Base-by-base conservation (phyloP, 2,797 vertebrate genomes). In the Phoeniculus purpureus region DNA sequence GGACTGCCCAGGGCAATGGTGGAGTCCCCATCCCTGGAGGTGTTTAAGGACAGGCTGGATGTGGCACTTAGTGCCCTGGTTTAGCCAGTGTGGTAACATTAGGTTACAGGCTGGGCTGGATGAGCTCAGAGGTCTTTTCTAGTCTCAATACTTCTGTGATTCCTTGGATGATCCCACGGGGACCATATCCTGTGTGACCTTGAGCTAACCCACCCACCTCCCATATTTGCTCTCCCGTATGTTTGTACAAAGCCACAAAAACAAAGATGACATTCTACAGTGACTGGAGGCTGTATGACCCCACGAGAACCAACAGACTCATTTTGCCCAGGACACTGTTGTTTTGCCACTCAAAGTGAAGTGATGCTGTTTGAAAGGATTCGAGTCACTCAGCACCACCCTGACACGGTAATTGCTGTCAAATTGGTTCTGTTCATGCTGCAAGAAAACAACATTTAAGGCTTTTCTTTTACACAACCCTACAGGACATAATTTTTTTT, bases 341-440 rank as follows among this genome's bases (percentile, higher is more conserved):
- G 71, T 75, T 92, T 61, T 85, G 32, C 72, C 68, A 34, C 50
- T 81, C 3, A 2, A 5, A 81, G 31, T 6, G 48, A 90, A 80
- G 37, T 4, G 81, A 91, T 77, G 76, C 43, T 72, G 21, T 59
- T 66, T 62, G 64, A 58, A 89, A 89, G 72, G 64, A 76, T 27
- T n/a, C 9, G 23, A 74, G 51, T 32, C 1, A 0, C 40, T 54
- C 14, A 2, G 12, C 37, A 60, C 65, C 56, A 43, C 34, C 47
- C 81, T 56, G 22, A 25, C 61, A 47, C 76, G 40, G 43, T 72
- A 93, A 92, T 59, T 87, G 85, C 82, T 83, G 73, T 85, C 93
- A 87, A 65, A 92, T 94, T 72, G 65, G 32, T 83, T 85, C 80
- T 85, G 73, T 55, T 94, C 85, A 31, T 43, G 82, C 82, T 45